Percentiles rank a stretch among this genome's conserved stretches.
These are phyloP conservation scores for Amphimallon solstitiale DNA, from an alignment of 2,888 invertebrate genomes.

Conservation along the genomic window DNA sequence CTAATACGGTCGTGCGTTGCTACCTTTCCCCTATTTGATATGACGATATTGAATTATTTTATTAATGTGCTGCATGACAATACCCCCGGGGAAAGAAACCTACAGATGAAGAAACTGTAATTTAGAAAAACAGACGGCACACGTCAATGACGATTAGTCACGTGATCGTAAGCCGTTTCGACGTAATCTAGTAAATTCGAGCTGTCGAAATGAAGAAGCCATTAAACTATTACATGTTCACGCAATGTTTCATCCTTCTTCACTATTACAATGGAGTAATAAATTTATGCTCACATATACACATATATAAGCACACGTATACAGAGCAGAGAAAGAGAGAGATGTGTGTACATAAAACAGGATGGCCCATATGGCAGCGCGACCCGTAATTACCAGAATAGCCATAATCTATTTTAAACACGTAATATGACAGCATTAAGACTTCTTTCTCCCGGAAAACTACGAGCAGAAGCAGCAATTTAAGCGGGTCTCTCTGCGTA, in stretches of 20 bases:
- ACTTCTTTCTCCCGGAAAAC: conserved; percentile 57
- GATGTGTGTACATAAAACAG: conserved; percentile 44
- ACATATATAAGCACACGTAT: not conserved
- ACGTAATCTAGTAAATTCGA: conserved; percentile 35
- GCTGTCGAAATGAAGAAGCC: conserved; percentile 47
- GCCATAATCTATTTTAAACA: conserved; percentile 64
- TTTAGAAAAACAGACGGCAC: conserved; percentile 12
- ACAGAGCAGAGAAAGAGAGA: conserved; percentile 2
- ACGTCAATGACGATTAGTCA: conserved; percentile 24
- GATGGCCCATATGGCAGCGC: conserved; percentile 60
- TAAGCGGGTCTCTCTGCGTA: conserved; percentile 52
- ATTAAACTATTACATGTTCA: conserved; percentile 57
- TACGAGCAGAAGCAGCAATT: conserved; percentile 55
- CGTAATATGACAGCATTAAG: conserved; percentile 64
- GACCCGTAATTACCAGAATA: conserved; percentile 61
- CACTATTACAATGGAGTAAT: conserved; percentile 21
- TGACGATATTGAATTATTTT: too few relatives aligned
- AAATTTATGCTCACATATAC: conserved; percentile 13
- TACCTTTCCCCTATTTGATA: too few relatives aligned
- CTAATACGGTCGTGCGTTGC: too few relatives aligned
- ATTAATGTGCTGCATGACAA: not conserved
- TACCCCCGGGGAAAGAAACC: not conserved
- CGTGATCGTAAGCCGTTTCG: conserved; percentile 6
- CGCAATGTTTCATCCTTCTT: conserved; percentile 52
- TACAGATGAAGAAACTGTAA: conserved; percentile 7